Conservation (phyloP, 2,888 invertebrate species). For the Ennomos quercinarius region DNA sequence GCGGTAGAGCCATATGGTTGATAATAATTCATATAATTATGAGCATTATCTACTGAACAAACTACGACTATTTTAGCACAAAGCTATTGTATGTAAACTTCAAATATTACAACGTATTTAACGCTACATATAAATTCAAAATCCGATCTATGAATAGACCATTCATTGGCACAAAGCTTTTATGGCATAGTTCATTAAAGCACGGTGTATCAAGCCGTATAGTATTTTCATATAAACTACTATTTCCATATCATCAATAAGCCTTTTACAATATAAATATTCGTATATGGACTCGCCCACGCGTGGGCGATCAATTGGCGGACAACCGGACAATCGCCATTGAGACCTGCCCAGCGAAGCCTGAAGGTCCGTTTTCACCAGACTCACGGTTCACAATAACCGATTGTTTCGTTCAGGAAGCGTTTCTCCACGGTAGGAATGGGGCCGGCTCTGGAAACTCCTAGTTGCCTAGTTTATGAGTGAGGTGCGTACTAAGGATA, state of each 20-base stretch:
- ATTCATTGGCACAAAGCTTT: slow-evolving; percentile 8
- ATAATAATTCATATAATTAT: no score
- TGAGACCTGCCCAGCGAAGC: slow-evolving; percentile 74
- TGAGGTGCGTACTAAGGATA: slow-evolving; percentile 12
- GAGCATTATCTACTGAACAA: no score
- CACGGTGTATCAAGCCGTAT: slow-evolving; percentile 5
- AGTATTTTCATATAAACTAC: slow-evolving; percentile 3
- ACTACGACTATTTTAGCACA: no score
- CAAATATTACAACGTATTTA: not conserved
- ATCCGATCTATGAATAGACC: slow-evolving; percentile 1
- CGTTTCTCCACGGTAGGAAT: slow-evolving; percentile 69
- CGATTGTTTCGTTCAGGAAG: slow-evolving; percentile 80
- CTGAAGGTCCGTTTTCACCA: slow-evolving; percentile 81
- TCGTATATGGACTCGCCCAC: slow-evolving; percentile 44
- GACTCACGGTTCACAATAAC: slow-evolving; percentile 62
- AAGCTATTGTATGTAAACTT: no score
- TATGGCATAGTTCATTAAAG: slow-evolving; percentile 11
- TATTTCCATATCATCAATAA: slow-evolving; percentile 27
- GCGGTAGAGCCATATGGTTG: no score
- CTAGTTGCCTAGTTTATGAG: slow-evolving; percentile 45
- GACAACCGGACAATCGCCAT: slow-evolving; percentile 70
- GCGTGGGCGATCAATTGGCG: slow-evolving; percentile 50
- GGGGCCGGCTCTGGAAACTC: slow-evolving; percentile 57
- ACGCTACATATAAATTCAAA: slow-evolving; percentile 1
- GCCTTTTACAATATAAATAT: slow-evolving; percentile 24